Conservation (phyloP, 1,140 invertebrate species). For the Drosophila erecta region DNA sequence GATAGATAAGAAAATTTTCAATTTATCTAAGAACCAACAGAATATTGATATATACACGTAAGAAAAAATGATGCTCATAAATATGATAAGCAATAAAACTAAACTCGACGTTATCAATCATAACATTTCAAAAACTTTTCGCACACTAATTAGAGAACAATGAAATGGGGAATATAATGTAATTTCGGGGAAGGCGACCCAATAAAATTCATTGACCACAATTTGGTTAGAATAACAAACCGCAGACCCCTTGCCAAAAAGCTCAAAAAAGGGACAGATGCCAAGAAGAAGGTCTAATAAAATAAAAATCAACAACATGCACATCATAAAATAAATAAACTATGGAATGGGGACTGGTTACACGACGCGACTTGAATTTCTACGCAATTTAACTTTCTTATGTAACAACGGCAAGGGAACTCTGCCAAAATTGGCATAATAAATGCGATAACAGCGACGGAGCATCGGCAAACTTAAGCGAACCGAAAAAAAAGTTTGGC, state of each 20-base stretch:
- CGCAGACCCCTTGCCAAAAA: constrained; percentile 1
- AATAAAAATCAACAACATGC: constrained; percentile 70
- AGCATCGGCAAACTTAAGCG: constrained; percentile 39
- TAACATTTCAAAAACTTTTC: constrained; percentile 5
- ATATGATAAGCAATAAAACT: neutral
- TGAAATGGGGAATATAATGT: constrained; percentile 13
- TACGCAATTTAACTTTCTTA: constrained; percentile 79
- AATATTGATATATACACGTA: neutral
- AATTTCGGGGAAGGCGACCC: constrained; percentile 2
- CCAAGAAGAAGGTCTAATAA: constrained; percentile 39
- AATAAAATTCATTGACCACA: constrained; percentile 23
- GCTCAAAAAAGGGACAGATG: constrained; percentile 27
- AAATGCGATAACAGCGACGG: constrained; percentile 67
- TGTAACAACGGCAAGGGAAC: constrained; percentile 27
- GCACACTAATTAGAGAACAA: constrained; percentile 27
- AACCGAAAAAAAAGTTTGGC: constrained; percentile 45
- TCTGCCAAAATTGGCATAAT: constrained; percentile 65
- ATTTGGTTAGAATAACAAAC: constrained; percentile 28
- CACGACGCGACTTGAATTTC: constrained; percentile 74
- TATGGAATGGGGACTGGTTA: constrained; percentile 12
- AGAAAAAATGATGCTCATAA: too few relatives aligned
- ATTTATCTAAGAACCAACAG: neutral
- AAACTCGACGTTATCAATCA: neutral
- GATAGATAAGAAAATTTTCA: constrained; percentile 24
- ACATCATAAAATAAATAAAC: constrained; percentile 80